phyloP scores from a whole-genome alignment of 2,113 vertebrate species.

The Halcyon malimbica region DNA sequence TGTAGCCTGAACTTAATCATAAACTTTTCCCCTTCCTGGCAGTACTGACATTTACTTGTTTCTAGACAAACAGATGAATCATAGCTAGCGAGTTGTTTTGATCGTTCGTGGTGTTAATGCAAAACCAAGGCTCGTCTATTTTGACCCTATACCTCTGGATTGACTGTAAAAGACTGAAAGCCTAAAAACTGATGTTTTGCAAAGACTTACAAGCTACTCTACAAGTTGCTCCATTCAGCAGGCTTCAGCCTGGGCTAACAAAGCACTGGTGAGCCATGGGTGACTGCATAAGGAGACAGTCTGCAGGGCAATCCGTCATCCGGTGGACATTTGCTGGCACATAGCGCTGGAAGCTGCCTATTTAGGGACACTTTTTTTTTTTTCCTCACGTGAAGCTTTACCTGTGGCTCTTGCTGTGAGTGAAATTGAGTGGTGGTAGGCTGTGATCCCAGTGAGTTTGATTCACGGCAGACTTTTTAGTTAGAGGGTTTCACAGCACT shows the following conservation, averaged over 20 bases:
- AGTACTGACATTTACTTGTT: conserved; percentile 36
- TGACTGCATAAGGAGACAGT: not conserved
- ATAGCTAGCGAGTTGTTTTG: not conserved
- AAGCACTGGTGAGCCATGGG: not conserved
- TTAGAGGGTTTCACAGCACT: not conserved
- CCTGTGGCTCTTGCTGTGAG: not conserved
- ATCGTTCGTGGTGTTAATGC: not conserved
- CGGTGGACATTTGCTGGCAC: not conserved
- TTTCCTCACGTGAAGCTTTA: not conserved
- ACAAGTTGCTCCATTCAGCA: not conserved
- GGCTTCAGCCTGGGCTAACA: not conserved
- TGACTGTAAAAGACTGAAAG: not conserved
- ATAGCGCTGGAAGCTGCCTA: not conserved
- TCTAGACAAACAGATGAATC: conserved; percentile 23
- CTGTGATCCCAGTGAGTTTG: not conserved
- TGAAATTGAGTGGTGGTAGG: not conserved
- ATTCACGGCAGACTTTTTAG: not conserved
- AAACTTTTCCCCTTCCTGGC: not conserved
- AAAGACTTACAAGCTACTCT: not conserved
- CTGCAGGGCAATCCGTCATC: not conserved
- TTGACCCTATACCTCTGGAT: not conserved
- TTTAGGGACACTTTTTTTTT: not conserved
- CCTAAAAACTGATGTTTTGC: not conserved
- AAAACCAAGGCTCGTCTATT: not conserved
- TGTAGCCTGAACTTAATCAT: not conserved